A percentile compares a stretch with the other conserved stretches of the same genome.
These are phyloP conservation scores for Cephalopholis sonnerati DNA, from an alignment of 2,113 vertebrate genomes.

Conservation along the genomic window DNA sequence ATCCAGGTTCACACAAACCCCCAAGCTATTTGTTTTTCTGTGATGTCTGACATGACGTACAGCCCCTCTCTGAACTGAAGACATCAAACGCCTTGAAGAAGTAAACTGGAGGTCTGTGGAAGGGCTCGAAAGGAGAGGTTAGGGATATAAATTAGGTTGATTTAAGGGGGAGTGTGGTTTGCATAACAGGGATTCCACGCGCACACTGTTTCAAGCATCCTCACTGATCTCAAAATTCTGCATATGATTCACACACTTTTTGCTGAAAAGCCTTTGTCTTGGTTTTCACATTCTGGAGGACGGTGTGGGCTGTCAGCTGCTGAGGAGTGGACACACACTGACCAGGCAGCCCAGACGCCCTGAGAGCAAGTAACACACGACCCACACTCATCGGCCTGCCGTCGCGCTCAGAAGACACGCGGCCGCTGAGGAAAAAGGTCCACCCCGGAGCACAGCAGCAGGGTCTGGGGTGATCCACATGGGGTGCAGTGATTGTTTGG, in stretches of 20 bases:
- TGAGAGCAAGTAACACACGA: constrained; percentile 53
- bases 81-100: constrained; percentile 35
- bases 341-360: constrained; percentile 49
- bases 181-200: constrained; percentile 58
- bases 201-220: constrained; percentile 28
- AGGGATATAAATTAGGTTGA: constrained; percentile 17
- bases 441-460: not conserved
- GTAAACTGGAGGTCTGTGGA: not conserved
- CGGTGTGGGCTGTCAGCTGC: not conserved
- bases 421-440: not conserved
- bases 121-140: constrained; percentile 24
- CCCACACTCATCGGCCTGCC: not conserved
- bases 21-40: constrained; percentile 10
- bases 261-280: constrained; percentile 34
- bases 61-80: constrained; percentile 20
- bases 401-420: not conserved
- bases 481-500: constrained; percentile 63
- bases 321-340: constrained; percentile 36
- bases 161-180: constrained; percentile 41
- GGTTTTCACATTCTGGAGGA: constrained; percentile 79
- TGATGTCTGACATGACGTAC: constrained; percentile 36
- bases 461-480: not conserved
- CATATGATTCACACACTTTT: constrained; percentile 40
- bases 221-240: constrained; percentile 27
- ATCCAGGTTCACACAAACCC: constrained; percentile 18